Evolutionary conservation across 2,888 invertebrate species (phyloP).

Genomic region (Archaeoteleia sp.): DNA sequence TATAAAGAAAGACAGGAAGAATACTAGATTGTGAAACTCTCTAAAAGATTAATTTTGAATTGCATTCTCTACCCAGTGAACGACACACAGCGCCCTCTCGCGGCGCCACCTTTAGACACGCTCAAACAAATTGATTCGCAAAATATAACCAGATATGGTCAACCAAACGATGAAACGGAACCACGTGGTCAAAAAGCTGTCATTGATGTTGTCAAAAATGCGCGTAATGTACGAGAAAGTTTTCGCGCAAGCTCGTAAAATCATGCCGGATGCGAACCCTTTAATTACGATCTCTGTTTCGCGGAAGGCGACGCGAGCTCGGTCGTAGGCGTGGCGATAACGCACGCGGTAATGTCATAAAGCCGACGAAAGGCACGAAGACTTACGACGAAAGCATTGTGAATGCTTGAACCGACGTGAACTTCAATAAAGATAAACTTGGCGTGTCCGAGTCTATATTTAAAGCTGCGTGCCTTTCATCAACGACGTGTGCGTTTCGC

Average conservation of each 20-base stretch:
- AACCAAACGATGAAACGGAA: too few relatives aligned
- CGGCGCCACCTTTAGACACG: too few relatives aligned
- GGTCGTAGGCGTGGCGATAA: conserved; percentile 38
- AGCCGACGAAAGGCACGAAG: conserved; percentile 49
- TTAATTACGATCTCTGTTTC: conserved; percentile 49
- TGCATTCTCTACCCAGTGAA: too few relatives aligned
- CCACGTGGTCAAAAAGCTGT: too few relatives aligned
- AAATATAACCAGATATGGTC: too few relatives aligned
- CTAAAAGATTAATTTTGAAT: too few relatives aligned
- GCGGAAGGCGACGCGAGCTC: conserved; percentile 41
- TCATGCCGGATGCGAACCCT: conserved; percentile 49
- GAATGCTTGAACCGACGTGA: conserved; percentile 57
- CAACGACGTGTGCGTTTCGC: conserved; percentile 39
- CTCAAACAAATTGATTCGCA: too few relatives aligned
- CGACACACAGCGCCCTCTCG: too few relatives aligned
- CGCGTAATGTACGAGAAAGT: conserved; percentile 36
- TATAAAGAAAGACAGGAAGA: too few relatives aligned
- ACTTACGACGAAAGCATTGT: conserved; percentile 55
- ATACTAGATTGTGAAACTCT: too few relatives aligned
- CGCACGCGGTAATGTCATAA: conserved; percentile 46
- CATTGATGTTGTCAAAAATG: too few relatives aligned
- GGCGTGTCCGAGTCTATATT: conserved; percentile 64
- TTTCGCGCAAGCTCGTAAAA: conserved; percentile 42
- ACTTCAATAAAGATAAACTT: conserved; percentile 68
- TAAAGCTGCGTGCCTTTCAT: conserved; percentile 55